Evolutionary conservation across 2,113 vertebrate genomes (phyloP), one percentile per base, ranked within the genome.

Genomic region (Hemiprocne comata): DNA sequence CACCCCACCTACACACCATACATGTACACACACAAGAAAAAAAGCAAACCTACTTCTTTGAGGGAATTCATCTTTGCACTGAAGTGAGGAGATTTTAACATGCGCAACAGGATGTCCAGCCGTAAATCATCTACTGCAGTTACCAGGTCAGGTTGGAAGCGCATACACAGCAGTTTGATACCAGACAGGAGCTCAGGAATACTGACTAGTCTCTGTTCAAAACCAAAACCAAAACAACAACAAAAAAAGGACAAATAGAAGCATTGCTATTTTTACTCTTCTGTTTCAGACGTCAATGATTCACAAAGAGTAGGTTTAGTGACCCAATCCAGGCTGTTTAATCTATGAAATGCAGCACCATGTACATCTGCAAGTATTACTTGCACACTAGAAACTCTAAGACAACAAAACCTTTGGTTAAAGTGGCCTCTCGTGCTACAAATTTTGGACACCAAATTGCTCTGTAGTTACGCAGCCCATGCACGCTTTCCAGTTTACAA

Each of bases 1-100:
- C 64, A 44, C 5, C 73, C 44, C 53, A 73, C 21, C 25, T 15
- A 60, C 77, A 24, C 46, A 18, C 19, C 24, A 26, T 25, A 51
- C 53, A 53, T 17, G 7, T 8, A 29, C 13, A 64, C 18, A 4
- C 28, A 21, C 34, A 13, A 13, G 40, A 24, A 20, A 48, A 17
- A 72, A 61, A 70, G 81, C 60, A 69, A 94, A 91, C 98, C 93
- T 97, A 99, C 99, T 97, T 99, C 99, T 98, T 99, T 99, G 89
- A 99, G 99, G 40, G 99, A 99, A 92, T 99, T 99, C 99, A 99
- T 99, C 95, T 99, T 99, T 94, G 99, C 99, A 88, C 99, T 99
- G 96, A 99, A 99, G 94, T 99, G 99, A 34, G 99, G 99, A 4
- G 99, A 99, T 94, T 99, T 99, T 82, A 99, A 98, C 99, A 99